Evolutionary conservation across 2,797 vertebrate genomes (phyloP), one percentile per base, ranked within the genome.

Genomic region (Peromyscus aztecus): DNA sequence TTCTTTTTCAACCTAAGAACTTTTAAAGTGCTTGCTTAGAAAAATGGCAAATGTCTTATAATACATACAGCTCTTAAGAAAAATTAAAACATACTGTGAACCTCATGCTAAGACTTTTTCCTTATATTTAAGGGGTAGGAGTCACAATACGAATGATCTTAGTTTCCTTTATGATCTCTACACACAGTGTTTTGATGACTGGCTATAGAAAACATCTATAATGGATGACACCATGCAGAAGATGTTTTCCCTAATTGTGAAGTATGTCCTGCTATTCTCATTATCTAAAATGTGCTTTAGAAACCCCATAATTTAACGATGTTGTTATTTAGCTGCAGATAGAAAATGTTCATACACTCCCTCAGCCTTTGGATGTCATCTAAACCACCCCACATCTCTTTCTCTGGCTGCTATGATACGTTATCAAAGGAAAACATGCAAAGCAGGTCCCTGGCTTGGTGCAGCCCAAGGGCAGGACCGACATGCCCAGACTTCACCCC

Each of bases 31-130:
- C 77, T 89, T 94, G 55, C 40, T 73, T 96, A 96, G 37, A 73
- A 81, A 97, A 90, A 87, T 87, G 31, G 19, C 55, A 83, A 88
- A 52, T 85, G 23, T 92, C 95, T 90, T 90, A 57, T 75, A 71
- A 31, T 86, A 73, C 40, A 16, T 43, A 17, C 27, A 34, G 9
- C 31, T 65, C 43, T 71, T 71, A 71, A 81, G 49, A 67, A 67
- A 81, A 69, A 46, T 16, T 23, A 40, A 43, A 59, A 71, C 34
- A 37, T 29, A 43, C 75, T 82, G 31, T 87, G 40, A 93, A 96
- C 7, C 46, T 21, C 91, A 93, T 23, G 31, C 82, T 75, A 69
- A 94, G 93, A 46, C 65, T 80, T 95, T 52, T 52, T 52, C 21
- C 52, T 85, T 67, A 23, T 34, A 52, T 6, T 57, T 77, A 87